Conservation (phyloP, 2,113 vertebrate species). For the Tetrax tetrax region DNA sequence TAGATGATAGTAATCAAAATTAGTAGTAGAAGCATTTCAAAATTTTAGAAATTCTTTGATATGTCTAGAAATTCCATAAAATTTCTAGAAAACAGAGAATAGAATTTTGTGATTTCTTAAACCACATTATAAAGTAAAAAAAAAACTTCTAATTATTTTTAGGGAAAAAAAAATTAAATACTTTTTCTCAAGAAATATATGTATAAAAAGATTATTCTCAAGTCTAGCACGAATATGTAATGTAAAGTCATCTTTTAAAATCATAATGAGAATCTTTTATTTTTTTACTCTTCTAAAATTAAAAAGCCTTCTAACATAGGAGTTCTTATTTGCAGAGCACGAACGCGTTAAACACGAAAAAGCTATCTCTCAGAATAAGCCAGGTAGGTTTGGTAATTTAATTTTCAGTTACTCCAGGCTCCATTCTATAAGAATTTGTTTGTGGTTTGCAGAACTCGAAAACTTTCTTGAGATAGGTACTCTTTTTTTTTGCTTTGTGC, state of each 20-base stretch:
- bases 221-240: background rate
- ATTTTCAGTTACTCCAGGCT: background rate
- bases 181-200: background rate
- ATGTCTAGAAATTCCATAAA: background rate
- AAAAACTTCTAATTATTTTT: background rate
- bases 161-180: background rate
- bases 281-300: background rate
- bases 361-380: constrained; percentile 34
- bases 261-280: background rate
- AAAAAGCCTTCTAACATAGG: background rate
- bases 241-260: background rate
- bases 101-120: background rate
- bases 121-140: background rate
- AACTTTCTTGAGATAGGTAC: background rate
- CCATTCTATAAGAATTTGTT: background rate
- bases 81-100: background rate
- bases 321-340: constrained; percentile 62
- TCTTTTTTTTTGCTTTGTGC: background rate
- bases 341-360: constrained; percentile 47
- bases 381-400: constrained; percentile 56
- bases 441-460: background rate
- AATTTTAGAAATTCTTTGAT: background rate
- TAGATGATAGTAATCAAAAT: background rate
- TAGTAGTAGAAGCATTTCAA: background rate
- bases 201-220: background rate